phyloP scores from a whole-genome alignment of 2,113 vertebrate genomes.

The Engystomops pustulosus region DNA sequence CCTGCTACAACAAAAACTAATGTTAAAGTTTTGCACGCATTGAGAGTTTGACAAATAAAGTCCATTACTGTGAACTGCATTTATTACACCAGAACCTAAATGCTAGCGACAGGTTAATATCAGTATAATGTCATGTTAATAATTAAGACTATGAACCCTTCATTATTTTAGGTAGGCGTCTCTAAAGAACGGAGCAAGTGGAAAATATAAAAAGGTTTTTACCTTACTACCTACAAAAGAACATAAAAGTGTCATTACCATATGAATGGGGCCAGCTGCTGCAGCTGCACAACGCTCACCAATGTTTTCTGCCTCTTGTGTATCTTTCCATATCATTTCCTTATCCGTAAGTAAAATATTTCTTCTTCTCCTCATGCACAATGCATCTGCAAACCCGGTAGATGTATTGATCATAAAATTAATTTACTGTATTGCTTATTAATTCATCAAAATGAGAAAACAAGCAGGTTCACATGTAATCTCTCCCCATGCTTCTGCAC shows the following conservation, averaged over 20 bases:
- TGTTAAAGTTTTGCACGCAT: background rate
- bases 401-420: background rate
- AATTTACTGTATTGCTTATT: background rate
- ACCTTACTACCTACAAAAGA: conserved; percentile 44
- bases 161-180: conserved; percentile 28
- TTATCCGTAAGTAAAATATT: conserved; percentile 26
- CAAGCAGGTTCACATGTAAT: background rate
- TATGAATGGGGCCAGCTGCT: conserved; percentile 59
- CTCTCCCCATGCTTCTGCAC: background rate
- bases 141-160: conserved; percentile 38
- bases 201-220: conserved; percentile 48
- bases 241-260: conserved; percentile 56
- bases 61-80: conserved; percentile 7
- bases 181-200: conserved; percentile 31
- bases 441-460: background rate
- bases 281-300: conserved; percentile 43
- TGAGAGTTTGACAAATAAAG: background rate
- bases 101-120: background rate
- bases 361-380: background rate
- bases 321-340: conserved; percentile 44
- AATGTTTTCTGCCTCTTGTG: conserved; percentile 30
- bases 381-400: background rate
- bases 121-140: conserved; percentile 44
- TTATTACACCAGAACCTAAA: background rate
- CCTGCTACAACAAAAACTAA: background rate